Evolutionary conservation across 2,888 invertebrate genomes (phyloP).

Genomic region (Apodemia mormo): DNA sequence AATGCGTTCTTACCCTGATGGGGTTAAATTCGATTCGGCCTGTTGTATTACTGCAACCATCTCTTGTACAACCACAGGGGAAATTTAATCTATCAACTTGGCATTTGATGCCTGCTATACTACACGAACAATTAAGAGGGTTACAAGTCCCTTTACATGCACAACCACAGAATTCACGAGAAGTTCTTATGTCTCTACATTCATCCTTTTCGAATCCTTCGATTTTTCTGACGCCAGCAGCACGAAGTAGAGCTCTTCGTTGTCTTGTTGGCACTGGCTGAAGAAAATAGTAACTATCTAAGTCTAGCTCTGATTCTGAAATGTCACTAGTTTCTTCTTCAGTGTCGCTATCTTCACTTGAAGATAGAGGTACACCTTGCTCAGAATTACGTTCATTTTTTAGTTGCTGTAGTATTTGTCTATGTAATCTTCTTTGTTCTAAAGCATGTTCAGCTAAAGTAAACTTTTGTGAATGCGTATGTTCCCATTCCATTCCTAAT

Average conservation of each 20-base stretch:
- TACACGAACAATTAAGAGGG: constrained; percentile 97
- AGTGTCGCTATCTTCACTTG: constrained; percentile 91
- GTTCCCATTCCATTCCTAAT: constrained; percentile 93
- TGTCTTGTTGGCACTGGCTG: constrained; percentile 97
- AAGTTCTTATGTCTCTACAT: constrained; percentile 94
- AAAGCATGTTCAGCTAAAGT: constrained; percentile 93
- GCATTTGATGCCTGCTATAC: constrained; percentile 97
- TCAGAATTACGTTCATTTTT: constrained; percentile 85
- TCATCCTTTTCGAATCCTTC: constrained; percentile 96
- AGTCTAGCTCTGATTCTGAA: constrained; percentile 91
- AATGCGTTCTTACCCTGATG: constrained; percentile 96
- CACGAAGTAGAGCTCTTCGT: constrained; percentile 91
- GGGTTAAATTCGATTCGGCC: constrained; percentile 99
- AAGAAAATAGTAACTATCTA: constrained; percentile 94
- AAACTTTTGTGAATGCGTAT: constrained; percentile 87
- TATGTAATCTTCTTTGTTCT: constrained; percentile 93
- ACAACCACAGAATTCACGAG: constrained; percentile 96
- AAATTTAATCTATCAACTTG: constrained; percentile 98
- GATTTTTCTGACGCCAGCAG: constrained; percentile 96
- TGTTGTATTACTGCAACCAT: constrained; percentile 94
- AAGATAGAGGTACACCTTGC: constrained; percentile 82
- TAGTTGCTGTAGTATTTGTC: constrained; percentile 88
- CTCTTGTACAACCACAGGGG: constrained; percentile 97
- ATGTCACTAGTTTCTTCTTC: constrained; percentile 92
- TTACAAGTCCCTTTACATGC: constrained; percentile 96